A percentile compares a stretch with the other conserved stretches of the same genome.
These are phyloP conservation scores for Bombus superbus DNA, from an alignment of 1,140 invertebrate species.

Conservation along the genomic window DNA sequence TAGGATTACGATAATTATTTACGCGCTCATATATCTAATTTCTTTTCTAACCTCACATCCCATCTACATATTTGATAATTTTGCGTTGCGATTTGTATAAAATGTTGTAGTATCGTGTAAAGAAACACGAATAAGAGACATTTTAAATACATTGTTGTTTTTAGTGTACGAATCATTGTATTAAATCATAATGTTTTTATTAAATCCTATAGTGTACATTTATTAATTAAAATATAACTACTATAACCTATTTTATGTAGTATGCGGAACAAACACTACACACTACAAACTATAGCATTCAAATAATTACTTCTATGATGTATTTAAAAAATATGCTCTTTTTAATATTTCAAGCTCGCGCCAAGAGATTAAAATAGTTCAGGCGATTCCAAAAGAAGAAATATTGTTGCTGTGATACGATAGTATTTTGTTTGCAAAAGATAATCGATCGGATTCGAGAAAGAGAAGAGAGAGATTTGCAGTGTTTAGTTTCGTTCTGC, in stretches of 20 bases:
- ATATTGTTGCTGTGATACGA: conserved; percentile 64
- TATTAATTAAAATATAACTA: neutral
- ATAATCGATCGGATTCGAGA: conserved; percentile 18
- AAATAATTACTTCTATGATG: neutral
- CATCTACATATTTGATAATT: neutral
- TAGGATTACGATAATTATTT: conserved; percentile 23
- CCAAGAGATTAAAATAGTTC: conserved; percentile 1
- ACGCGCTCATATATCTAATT: neutral
- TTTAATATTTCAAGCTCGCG: neutral
- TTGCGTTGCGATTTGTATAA: neutral
- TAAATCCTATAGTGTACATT: neutral
- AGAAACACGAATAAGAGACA: conserved; percentile 22
- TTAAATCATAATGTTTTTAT: conserved; percentile 20
- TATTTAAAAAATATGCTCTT: neutral
- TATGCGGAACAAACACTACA: neutral
- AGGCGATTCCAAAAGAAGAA: conserved; percentile 7
- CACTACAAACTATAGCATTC: neutral
- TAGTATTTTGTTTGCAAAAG: conserved; percentile 56
- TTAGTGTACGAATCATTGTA: conserved; percentile 35
- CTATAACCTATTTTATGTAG: neutral
- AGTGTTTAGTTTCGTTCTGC: conserved; percentile 27
- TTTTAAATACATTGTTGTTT: conserved; percentile 28
- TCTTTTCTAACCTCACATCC: conserved; percentile 1
- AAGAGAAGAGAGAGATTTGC: conserved; percentile 40
- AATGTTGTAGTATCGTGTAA: neutral